These are phyloP conservation scores for Caloenas nicobarica DNA, from an alignment of 2,113 vertebrate genomes.

Conservation along the genomic window DNA sequence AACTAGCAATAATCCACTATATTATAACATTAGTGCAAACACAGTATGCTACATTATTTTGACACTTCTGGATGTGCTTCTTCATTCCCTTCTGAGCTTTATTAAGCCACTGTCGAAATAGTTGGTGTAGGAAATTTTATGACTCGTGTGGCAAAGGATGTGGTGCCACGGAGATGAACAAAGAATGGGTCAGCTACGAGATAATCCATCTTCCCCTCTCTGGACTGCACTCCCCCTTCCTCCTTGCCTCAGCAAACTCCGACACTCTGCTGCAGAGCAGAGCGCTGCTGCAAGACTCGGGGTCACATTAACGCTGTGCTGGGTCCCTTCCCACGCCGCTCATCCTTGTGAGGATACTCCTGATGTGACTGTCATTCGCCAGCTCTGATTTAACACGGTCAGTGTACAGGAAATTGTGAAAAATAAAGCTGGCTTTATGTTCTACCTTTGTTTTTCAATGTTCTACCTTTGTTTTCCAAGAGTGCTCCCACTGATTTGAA, in stretches of 20 bases:
- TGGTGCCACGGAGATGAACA: slow-evolving; percentile 35
- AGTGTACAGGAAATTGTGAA: neutral
- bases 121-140: slow-evolving; percentile 48
- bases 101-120: slow-evolving; percentile 42
- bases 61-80: slow-evolving; percentile 22
- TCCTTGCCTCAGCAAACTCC: neutral
- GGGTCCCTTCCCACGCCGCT: neutral
- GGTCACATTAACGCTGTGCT: neutral
- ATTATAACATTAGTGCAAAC: neutral
- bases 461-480: neutral
- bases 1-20: neutral
- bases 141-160: slow-evolving; percentile 40
- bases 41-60: neutral
- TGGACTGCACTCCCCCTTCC: neutral
- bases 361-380: neutral
- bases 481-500: neutral
- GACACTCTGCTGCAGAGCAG: neutral
- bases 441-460: neutral
- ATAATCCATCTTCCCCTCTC: slow-evolving; percentile 35
- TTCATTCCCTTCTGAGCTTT: slow-evolving; percentile 45
- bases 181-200: slow-evolving; percentile 38
- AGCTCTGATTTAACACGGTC: neutral
- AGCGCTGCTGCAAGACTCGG: neutral
- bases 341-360: neutral
- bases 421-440: neutral